A percentile compares a stretch with the other conserved stretches of the same genome.
Conservation (phyloP, 2,113 vertebrate genomes). For the Ameiurus melas region DNA sequence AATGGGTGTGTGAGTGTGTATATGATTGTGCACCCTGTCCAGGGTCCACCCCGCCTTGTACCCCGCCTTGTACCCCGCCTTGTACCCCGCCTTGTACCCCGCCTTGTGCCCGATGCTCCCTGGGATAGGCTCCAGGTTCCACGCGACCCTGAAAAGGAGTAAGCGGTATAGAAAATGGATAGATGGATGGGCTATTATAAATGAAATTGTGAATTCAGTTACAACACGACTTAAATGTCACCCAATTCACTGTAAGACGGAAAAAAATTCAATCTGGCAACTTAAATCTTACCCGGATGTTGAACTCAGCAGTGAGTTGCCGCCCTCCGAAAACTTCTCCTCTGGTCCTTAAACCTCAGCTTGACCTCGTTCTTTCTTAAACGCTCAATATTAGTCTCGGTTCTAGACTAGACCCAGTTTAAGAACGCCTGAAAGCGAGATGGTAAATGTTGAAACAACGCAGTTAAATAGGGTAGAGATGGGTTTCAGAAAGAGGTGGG, state of each 20-base stretch:
- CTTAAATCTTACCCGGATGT: neutral
- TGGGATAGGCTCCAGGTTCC: no score
- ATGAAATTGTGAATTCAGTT: neutral
- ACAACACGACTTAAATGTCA: neutral
- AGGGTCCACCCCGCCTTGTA: no score
- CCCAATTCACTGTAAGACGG: neutral
- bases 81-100: no score
- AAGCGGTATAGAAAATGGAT: no score
- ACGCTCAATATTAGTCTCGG: neutral
- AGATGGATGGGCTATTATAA: no score
- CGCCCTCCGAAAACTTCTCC: neutral
- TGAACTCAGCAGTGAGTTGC: neutral
- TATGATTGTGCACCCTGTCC: no score
- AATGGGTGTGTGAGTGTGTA: no score
- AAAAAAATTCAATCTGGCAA: neutral
- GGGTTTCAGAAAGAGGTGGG: neutral
- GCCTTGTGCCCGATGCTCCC: no score
- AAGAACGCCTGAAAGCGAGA: neutral
- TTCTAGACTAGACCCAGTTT: neutral
- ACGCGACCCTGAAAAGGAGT: no score
- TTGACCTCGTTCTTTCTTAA: neutral
- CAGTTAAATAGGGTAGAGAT: neutral
- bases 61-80: no score
- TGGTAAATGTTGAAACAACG: neutral
- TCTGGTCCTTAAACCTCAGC: neutral